Evolutionary conservation across 2,113 vertebrate genomes (phyloP).

Genomic region (Phyllopteryx taeniolatus): DNA sequence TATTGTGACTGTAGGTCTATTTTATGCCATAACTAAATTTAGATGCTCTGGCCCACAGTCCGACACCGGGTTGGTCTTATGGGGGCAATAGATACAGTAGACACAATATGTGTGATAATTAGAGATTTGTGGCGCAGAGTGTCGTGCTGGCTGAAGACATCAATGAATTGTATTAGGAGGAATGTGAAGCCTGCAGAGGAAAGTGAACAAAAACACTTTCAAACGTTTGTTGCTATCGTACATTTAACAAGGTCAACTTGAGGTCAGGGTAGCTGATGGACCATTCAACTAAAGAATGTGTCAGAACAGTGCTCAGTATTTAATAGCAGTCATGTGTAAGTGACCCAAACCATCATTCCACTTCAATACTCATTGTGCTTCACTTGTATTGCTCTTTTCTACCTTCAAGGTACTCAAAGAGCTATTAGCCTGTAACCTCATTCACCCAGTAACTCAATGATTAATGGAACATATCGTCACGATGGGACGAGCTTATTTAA

Average conservation of each 20-base stretch:
- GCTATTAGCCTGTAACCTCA: not conserved
- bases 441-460: not conserved
- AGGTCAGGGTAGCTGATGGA: constrained; percentile 9
- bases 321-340: constrained; percentile 68
- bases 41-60: constrained; percentile 6
- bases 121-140: constrained; percentile 18
- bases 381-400: not conserved
- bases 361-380: not conserved
- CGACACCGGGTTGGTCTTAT: not conserved
- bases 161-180: constrained; percentile 12
- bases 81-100: not conserved
- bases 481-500: not conserved
- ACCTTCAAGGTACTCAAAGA: not conserved
- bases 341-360: not conserved
- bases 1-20: not conserved
- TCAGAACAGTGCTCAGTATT: constrained; percentile 30
- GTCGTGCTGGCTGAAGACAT: constrained; percentile 27
- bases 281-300: constrained; percentile 44
- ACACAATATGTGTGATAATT: constrained; percentile 11
- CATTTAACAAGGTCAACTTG: constrained; percentile 20
- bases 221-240: constrained; percentile 10
- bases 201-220: constrained; percentile 2
- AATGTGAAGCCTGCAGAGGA: constrained; percentile 27
- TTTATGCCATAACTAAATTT: constrained; percentile 8
- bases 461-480: too few species aligned